Evolutionary conservation across 2,113 vertebrate genomes (phyloP).

Genomic region (Micromys minutus): DNA sequence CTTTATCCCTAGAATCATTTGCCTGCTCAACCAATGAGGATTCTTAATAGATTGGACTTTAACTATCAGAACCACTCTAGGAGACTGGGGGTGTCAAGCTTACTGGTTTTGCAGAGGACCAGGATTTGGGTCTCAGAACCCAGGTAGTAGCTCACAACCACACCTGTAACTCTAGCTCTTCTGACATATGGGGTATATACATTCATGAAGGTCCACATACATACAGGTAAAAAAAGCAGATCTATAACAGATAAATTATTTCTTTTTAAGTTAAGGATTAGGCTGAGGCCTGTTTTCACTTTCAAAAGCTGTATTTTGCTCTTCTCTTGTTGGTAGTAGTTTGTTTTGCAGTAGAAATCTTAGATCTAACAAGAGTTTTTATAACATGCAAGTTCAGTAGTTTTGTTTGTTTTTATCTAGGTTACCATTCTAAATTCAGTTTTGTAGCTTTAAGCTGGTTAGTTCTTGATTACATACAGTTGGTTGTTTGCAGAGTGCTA

Average conservation of each 20-base stretch:
- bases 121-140: not conserved
- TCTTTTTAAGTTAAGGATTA: not conserved
- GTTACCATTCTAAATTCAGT: not conserved
- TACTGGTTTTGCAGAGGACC: not conserved
- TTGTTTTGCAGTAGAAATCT: not conserved
- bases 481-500: not conserved
- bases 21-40: not conserved
- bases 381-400: not conserved
- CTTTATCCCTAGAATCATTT: not conserved
- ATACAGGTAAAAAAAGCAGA: not conserved
- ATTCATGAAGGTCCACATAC: not conserved
- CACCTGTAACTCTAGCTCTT: not conserved
- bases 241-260: not conserved
- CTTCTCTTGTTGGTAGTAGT: not conserved
- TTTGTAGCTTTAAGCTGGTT: slow-evolving; percentile 6
- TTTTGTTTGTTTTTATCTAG: not conserved
- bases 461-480: not conserved
- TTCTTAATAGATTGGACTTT: not conserved
- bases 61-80: not conserved
- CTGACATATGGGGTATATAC: not conserved
- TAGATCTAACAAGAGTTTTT: not conserved
- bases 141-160: not conserved
- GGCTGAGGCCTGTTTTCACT: not conserved
- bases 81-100: not conserved
- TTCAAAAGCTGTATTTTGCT: not conserved